Base-by-base conservation (phyloP, 1,140 invertebrate species). In the Ostrea edulis region DNA sequence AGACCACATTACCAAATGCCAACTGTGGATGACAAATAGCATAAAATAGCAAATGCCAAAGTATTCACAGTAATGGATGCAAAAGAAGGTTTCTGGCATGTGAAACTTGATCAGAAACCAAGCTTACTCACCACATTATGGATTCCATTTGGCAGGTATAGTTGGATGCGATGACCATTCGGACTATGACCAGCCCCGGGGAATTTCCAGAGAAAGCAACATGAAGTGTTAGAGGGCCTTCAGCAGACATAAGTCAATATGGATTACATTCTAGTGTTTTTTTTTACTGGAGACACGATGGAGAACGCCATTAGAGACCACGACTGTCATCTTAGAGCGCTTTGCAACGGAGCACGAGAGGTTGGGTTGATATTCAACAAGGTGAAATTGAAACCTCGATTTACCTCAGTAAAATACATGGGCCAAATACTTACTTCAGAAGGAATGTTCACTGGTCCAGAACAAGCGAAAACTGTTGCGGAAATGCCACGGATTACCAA, bases 41-140 rank as follows among this genome's bases (percentile, higher is more conserved):
- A 65, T 62, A 35, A 94, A 81, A 88, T 96, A 58, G 62, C 89
- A 53, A 93, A 93, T 54, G 92, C 94, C 85, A 94, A 93, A 92
- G 86, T 94, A 58, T 96, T 96, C 90, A 94, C 93, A 8, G 94
- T 93, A 53, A 85, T 96, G n/a, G 95, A 96, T 94, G 94, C 94
- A 11, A 95, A 93, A 68, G 86, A 92, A 58, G 94, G 94, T 14
- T 96, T 95, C 91, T 95, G 92, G 91, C 95, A 95, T 88, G 91
- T 96, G 0, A 89, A 91, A 53, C 87, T 96, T 65, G 89, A 89
- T 51, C 89, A 94, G 84, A 90, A 94, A 85, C 93, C 91, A 58
- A 86, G 71, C 4, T 62, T 58, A 3, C 54, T 90, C 0, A 89
- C 86, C 17, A 93, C 91, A 12, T 92, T 93, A 44, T 29, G 44